Evolutionary conservation across 1,140 invertebrate species (phyloP), one percentile per base, ranked within the genome.

Genomic region (Battus philenor): DNA sequence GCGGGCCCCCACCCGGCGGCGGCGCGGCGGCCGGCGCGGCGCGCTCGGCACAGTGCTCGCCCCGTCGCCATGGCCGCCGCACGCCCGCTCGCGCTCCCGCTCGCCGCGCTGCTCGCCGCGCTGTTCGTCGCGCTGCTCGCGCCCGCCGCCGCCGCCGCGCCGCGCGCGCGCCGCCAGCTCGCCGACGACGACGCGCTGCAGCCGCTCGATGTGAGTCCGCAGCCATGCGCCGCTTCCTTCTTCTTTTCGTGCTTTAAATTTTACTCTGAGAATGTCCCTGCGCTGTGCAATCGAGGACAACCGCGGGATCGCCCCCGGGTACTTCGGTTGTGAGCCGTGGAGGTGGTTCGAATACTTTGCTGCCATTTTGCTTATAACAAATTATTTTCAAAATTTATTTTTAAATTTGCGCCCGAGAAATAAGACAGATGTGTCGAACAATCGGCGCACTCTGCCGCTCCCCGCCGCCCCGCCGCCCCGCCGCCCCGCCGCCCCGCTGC

Each of bases 151-250:
- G 41, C 47, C 4, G 38, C 59, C 24, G 44, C 54, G 20, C 32
- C 62, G 34, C 66, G 51, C 41, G 8, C 10, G 17, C 63, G 68
- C 48, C 59, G 76, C 5, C 76, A 80, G 46, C 72, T 80, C 33
- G 62, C 71, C 39, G 73, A 70, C 49, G 76, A 78, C 58, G 49
- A 76, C 53, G 30, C 65, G 8, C 58, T 81, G 51, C 77, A 81
- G 65, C 77, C 77, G 12, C 56, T 80, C 41, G 65, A 77, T 44
- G 71, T 78, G 51, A 57, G 54, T 56, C 34, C 18, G 6, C 18
- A 20, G 18, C 18, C 6, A 20, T 6, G 18, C 2, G 18, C 18
- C 18, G 2, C 6, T 20, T 2, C 2, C 6, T 20, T 20, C 18
- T 2, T 20, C 18, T 20, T 20, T 20, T n/a, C n/a, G n/a, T n/a